Evolutionary conservation across 2,888 invertebrate species (phyloP).

Genomic region (Halocaridina rubra): DNA sequence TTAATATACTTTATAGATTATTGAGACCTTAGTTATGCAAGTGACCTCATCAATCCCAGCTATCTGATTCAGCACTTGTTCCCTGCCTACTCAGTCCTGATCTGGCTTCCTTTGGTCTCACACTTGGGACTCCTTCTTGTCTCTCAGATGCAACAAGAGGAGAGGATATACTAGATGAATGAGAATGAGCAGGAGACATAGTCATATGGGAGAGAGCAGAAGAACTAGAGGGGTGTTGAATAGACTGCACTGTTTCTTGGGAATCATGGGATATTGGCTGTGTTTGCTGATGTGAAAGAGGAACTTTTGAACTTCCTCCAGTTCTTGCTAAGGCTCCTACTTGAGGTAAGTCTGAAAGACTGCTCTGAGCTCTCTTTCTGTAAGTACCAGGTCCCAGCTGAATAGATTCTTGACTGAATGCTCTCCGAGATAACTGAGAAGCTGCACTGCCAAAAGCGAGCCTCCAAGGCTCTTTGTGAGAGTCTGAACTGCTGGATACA

Average conservation of each 20-base stretch:
- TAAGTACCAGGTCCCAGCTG: constrained; percentile 10
- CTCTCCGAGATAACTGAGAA: neutral
- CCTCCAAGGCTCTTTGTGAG: constrained; percentile 49
- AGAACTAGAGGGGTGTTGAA: too few relatives aligned
- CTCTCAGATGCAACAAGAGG: neutral
- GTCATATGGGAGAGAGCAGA: neutral
- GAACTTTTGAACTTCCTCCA: neutral
- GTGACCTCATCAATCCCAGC: constrained; percentile 15
- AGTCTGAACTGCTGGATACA: constrained; percentile 39
- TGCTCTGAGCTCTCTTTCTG: neutral
- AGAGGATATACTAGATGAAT: neutral
- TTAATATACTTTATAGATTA: too few relatives aligned
- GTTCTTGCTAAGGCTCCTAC: neutral
- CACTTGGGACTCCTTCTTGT: neutral
- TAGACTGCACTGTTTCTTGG: too few relatives aligned
- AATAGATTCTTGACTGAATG: constrained; percentile 32
- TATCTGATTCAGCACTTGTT: constrained; percentile 21
- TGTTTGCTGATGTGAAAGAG: too few relatives aligned
- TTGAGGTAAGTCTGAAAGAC: neutral
- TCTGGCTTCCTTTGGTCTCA: constrained; percentile 26
- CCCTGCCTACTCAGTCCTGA: constrained; percentile 4
- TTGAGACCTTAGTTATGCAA: too few relatives aligned
- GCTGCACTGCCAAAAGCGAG: constrained; percentile 39
- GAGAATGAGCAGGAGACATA: neutral
- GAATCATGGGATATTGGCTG: neutral